phyloP scores from a whole-genome alignment of 2,888 invertebrate genomes.

The Drosophila anceps region DNA sequence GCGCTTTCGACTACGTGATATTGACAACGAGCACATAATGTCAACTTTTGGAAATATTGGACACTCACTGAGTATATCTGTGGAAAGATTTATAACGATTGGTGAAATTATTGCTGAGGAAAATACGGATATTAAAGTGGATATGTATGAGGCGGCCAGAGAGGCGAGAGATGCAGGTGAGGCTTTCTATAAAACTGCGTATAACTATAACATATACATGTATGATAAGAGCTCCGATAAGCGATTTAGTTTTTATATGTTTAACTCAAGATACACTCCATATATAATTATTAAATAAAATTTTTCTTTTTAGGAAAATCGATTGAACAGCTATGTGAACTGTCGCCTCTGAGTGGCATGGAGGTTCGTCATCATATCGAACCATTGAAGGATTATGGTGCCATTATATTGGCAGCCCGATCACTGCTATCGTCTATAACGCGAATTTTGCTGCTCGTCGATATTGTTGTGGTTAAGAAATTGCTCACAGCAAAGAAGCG shows the following conservation, averaged over 20 bases:
- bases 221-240: no score
- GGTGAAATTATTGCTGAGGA: constrained; percentile 99
- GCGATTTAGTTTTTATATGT: not conserved
- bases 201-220: not conserved
- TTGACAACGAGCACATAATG: constrained; percentile 74
- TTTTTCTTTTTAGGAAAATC: constrained; percentile 89
- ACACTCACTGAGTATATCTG: constrained; percentile 97
- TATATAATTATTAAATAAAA: not conserved
- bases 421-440: constrained; percentile 98
- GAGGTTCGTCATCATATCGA: constrained; percentile 87
- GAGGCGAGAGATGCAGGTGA: constrained; percentile 98
- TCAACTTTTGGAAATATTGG: constrained; percentile 90
- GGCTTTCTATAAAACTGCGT: constrained; percentile 32
- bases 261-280: not conserved
- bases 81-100: constrained; percentile 98
- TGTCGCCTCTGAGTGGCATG: constrained; percentile 87
- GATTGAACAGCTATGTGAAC: constrained; percentile 96
- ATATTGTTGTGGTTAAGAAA: constrained; percentile 98
- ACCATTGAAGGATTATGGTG: constrained; percentile 89
- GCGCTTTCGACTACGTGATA: constrained; percentile 71
- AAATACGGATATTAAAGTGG: constrained; percentile 97
- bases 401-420: constrained; percentile 96
- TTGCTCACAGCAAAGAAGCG: constrained; percentile 97
- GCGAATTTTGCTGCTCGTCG: constrained; percentile 96
- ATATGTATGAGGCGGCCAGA: constrained; percentile 99